These are phyloP conservation scores for Sebastes aleutianus DNA, from an alignment of 2,797 vertebrate species.

Conservation along the genomic window DNA sequence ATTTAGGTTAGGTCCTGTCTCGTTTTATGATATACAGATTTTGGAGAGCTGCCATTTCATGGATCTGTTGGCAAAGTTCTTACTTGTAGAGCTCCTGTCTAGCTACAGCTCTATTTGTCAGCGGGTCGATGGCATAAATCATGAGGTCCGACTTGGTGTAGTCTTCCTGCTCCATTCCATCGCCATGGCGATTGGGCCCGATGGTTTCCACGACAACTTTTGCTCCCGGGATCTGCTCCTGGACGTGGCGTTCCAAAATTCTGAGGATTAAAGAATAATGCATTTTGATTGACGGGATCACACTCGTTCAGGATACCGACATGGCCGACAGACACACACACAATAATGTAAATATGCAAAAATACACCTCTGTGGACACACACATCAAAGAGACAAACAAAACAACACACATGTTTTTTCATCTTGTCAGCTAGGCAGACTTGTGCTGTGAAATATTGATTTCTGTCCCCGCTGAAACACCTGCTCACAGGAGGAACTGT, in stretches of 20 bases:
- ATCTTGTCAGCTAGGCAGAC: slow-evolving; percentile 4
- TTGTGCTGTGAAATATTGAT: slow-evolving; percentile 52
- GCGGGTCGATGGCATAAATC: slow-evolving; percentile 96
- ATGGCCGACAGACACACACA: background rate
- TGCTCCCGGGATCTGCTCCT: slow-evolving; percentile 95
- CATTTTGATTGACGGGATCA: background rate
- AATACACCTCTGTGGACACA: background rate
- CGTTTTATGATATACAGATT: background rate
- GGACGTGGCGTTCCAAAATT: slow-evolving; percentile 93
- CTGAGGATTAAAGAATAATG: slow-evolving; percentile 66
- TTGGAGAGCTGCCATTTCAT: background rate
- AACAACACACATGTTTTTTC: background rate
- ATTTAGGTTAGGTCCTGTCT: background rate
- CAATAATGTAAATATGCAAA: background rate
- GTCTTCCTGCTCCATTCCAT: slow-evolving; percentile 92
- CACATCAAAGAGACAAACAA: background rate
- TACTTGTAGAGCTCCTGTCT: slow-evolving; percentile 96
- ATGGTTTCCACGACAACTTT: slow-evolving; percentile 95
- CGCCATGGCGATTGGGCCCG: slow-evolving; percentile 88
- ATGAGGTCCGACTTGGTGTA: slow-evolving; percentile 95
- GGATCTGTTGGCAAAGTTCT: slow-evolving; percentile 61
- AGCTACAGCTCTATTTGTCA: slow-evolving; percentile 94
- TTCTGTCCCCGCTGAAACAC: slow-evolving; percentile 45
- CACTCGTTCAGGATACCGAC: background rate
- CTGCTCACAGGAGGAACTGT: slow-evolving; percentile 34